Evolutionary conservation across 2,888 invertebrate species (phyloP), one percentile per base, ranked within the genome.

Genomic region (Stictocephala bisonia): DNA sequence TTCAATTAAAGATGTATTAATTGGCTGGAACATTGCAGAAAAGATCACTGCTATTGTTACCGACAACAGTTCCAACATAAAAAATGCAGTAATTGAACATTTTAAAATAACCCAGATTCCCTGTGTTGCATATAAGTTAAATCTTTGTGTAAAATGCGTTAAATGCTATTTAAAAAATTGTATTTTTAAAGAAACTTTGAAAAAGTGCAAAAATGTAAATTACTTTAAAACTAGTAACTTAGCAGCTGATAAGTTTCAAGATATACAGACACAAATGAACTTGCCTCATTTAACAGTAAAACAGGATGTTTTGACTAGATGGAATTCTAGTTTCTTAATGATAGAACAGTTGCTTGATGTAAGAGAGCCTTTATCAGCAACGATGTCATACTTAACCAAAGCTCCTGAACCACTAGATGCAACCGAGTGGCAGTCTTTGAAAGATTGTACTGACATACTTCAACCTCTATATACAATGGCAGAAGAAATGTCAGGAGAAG

Each of bases 31-130:
- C 64, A 79, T 81, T 64, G n/a, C 2, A 13, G 44, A 79, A 29
- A 81, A 81, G 79, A 75, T 80, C n/a, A 71, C 78, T 1, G 78
- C 79, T 1, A 74, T 81, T 24, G 78, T 81, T 22, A 77, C 78
- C 7, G 79, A 81, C 72, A 80, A 80, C 71, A 79, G 77, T 15
- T 76, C 79, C 0, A 80, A 81, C 51, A 77, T 81, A 4, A 80
- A 80, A 79, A 77, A 77, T 20, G 79, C 80, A 2, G 77, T 80
- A 20, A 76, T 58, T 60, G 77, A 80, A 22, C 53, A 76, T 66
- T 51, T 81, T 20, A 48, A 72, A 26, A 79, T 78, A 74, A 48
- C 78, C 41, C 77, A 81, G 50, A 78, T 78, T 73, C 78, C 78
- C 3, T 80, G 80, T 74, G 77, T 81, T 6, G 79, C 81, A 27